phyloP scores from a whole-genome alignment of 2,797 vertebrate genomes.

The Cyprinodon diabolis region DNA sequence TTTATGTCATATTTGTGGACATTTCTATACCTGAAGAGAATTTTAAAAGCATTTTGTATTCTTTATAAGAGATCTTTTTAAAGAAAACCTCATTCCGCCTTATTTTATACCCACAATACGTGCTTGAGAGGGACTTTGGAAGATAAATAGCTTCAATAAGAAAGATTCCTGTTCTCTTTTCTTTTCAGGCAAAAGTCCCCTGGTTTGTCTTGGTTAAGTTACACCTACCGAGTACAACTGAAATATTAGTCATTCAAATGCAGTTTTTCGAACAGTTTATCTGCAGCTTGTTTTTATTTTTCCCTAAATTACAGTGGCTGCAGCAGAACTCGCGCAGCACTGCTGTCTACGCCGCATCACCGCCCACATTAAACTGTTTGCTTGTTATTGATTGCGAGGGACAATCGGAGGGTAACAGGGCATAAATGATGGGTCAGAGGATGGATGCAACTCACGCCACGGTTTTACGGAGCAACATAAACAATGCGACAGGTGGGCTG shows the following conservation, averaged over 20 bases:
- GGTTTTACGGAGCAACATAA: conserved; percentile 67
- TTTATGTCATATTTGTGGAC: too few species aligned
- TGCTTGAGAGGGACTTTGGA: neutral
- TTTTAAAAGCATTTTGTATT: too few species aligned
- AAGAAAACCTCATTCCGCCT: too few species aligned
- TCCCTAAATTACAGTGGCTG: neutral
- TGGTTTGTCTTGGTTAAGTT: neutral
- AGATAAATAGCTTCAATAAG: neutral
- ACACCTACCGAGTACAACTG: neutral
- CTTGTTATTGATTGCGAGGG: conserved; percentile 66
- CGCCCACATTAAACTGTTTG: conserved; percentile 43
- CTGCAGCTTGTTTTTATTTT: neutral
- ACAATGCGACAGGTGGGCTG: conserved; percentile 60
- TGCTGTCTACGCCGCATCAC: conserved; percentile 10
- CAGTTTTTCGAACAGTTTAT: neutral
- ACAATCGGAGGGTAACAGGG: conserved; percentile 58
- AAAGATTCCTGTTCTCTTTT: neutral
- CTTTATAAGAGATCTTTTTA: too few species aligned
- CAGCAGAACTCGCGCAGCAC: conserved; percentile 15
- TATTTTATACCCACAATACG: too few species aligned
- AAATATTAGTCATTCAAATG: neutral
- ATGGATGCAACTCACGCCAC: conserved; percentile 65
- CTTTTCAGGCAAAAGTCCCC: neutral
- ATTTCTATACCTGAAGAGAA: too few species aligned
- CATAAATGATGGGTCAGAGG: conserved; percentile 64